phyloP scores from a whole-genome alignment of 2,888 invertebrate genomes.

The Cheilosia impressa region DNA sequence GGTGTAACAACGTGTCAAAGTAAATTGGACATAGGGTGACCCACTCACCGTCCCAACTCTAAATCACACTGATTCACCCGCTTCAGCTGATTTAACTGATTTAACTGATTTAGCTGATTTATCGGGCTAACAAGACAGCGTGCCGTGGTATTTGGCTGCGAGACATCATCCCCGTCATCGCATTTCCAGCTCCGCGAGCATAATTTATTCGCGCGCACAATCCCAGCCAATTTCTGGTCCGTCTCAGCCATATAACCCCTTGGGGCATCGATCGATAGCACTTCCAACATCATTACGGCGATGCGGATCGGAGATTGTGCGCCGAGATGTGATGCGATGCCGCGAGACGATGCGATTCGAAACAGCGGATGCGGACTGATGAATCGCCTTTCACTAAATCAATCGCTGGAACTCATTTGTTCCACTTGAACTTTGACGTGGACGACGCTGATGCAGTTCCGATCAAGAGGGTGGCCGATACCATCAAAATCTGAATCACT shows the following conservation, averaged over 20 bases:
- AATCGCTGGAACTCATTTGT: constrained; percentile 74
- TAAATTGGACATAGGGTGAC: constrained; percentile 71
- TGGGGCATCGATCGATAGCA: constrained; percentile 50
- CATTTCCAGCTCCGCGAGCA: constrained; percentile 34
- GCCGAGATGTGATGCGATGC: constrained; percentile 17
- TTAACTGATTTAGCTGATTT: constrained; percentile 38
- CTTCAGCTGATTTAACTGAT: constrained; percentile 57
- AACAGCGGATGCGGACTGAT: constrained; percentile 58
- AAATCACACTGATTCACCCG: constrained; percentile 71
- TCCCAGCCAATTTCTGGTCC: constrained; percentile 57
- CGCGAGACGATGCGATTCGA: constrained; percentile 47
- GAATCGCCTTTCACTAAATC: constrained; percentile 74
- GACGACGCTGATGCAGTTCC: background rate
- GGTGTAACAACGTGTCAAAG: constrained; percentile 68
- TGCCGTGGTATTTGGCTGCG: constrained; percentile 25
- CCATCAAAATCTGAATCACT: constrained; percentile 55
- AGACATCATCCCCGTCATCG: constrained; percentile 19
- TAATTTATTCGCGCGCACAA: constrained; percentile 64
- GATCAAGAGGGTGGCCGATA: constrained; percentile 34
- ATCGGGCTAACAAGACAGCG: constrained; percentile 51
- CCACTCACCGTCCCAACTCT: constrained; percentile 75
- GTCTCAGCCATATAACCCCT: constrained; percentile 14
- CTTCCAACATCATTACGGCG: constrained; percentile 32
- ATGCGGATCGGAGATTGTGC: constrained; percentile 45
- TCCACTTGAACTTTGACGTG: constrained; percentile 73